A percentile compares a stretch with the other conserved stretches of the same genome.
These are phyloP conservation scores for Aplocera efformata DNA, from an alignment of 2,888 invertebrate species.

Conservation along the genomic window DNA sequence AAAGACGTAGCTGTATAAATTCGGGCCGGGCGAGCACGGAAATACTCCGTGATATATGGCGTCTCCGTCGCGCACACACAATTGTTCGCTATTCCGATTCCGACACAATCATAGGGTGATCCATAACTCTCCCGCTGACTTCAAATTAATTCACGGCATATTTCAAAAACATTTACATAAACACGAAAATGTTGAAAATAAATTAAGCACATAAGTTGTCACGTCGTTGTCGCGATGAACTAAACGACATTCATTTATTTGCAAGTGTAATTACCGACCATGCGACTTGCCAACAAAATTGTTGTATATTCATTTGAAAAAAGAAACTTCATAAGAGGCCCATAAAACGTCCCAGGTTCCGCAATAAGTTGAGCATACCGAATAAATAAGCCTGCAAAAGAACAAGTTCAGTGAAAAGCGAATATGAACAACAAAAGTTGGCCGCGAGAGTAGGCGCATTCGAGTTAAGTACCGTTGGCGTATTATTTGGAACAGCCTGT, in stretches of 20 bases:
- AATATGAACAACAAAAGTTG: slow-evolving; percentile 62
- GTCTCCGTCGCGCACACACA: slow-evolving; percentile 53
- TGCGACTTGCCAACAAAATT: slow-evolving; percentile 43
- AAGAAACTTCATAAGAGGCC: slow-evolving; percentile 53
- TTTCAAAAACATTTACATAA: slow-evolving; percentile 19
- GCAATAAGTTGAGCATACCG: slow-evolving; percentile 52
- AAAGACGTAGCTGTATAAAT: slow-evolving; percentile 65
- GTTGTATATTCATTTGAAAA: slow-evolving; percentile 52
- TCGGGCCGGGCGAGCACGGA: slow-evolving; percentile 60
- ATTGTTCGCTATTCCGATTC: slow-evolving; percentile 54
- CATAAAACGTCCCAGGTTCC: slow-evolving; percentile 51
- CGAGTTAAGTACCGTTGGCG: slow-evolving; percentile 68
- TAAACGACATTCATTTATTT: slow-evolving; percentile 38
- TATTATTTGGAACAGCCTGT: slow-evolving; percentile 76
- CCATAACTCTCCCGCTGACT: slow-evolving; percentile 20
- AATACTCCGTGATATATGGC: slow-evolving; percentile 74
- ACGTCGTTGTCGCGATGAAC: slow-evolving; percentile 24
- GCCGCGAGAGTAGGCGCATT: slow-evolving; percentile 58
- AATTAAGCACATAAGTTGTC: slow-evolving; percentile 25
- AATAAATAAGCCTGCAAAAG: slow-evolving; percentile 57
- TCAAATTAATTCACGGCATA: slow-evolving; percentile 17
- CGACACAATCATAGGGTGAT: slow-evolving; percentile 56
- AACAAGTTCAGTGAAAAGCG: slow-evolving; percentile 58
- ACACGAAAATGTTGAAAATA: slow-evolving; percentile 24
- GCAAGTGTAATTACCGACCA: slow-evolving; percentile 40